A percentile compares a stretch with the other conserved stretches of the same genome.
Evolutionary conservation across 2,113 vertebrate species (phyloP).

Genomic region (Anoura caudifer): DNA sequence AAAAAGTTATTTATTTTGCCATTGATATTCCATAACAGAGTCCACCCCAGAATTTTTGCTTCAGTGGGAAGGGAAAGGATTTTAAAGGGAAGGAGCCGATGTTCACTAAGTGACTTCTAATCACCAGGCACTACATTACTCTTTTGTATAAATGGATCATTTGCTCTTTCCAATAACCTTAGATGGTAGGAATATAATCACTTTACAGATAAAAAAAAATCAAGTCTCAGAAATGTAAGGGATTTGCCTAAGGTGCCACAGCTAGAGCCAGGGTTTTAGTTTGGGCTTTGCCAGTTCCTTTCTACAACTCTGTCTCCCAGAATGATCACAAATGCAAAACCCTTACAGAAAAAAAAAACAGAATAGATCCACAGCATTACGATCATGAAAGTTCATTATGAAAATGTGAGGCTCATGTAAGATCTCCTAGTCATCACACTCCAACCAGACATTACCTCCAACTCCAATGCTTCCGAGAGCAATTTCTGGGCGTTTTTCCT

Average conservation of each 20-base stretch:
- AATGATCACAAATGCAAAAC: conserved; percentile 5
- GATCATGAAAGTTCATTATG: not conserved
- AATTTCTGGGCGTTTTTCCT: conserved; percentile 89
- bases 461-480: conserved; percentile 87
- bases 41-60: conserved; percentile 30
- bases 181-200: not conserved
- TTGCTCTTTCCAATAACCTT: conserved; percentile 13
- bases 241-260: not conserved
- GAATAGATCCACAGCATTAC: not conserved
- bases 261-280: not conserved
- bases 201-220: not conserved
- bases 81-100: conserved; percentile 34
- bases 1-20: not conserved
- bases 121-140: not conserved
- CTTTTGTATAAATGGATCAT: not conserved
- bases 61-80: conserved; percentile 27
- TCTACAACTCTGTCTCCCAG: not conserved
- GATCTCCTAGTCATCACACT: not conserved
- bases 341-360: not conserved
- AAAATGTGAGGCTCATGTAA: not conserved
- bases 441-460: conserved; percentile 85
- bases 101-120: conserved; percentile 16
- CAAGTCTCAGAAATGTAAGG: not conserved
- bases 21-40: not conserved
- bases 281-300: not conserved